Conservation (phyloP, 2,113 vertebrate species). For the Accipiter virgatus region DNA sequence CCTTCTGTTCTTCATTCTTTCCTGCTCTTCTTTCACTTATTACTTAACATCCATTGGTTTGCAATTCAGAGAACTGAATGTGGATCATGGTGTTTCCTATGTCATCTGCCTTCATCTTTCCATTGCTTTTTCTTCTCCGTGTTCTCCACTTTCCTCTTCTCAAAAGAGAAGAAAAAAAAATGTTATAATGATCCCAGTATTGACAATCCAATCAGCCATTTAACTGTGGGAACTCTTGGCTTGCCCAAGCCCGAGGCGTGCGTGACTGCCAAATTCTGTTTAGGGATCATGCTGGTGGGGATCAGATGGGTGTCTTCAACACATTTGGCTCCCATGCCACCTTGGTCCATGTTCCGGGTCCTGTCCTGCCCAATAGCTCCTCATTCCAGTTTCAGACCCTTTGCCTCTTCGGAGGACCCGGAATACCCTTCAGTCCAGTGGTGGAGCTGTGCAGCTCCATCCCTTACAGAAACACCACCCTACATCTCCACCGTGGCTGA, state of each 20-base stretch:
- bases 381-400: not conserved
- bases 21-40: not conserved
- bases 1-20: not conserved
- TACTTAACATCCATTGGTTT: not conserved
- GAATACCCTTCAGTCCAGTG: not conserved
- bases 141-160: not conserved
- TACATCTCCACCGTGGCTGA: accelerated
- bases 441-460: not conserved
- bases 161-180: not conserved
- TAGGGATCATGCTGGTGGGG: not conserved
- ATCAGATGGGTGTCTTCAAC: not conserved
- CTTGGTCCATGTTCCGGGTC: not conserved
- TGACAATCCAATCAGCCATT: not conserved
- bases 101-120: not conserved
- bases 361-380: not conserved
- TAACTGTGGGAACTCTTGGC: not conserved
- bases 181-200: not conserved
- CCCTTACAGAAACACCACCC: not conserved
- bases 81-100: not conserved
- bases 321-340: accelerated
- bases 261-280: not conserved
- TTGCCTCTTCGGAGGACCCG: not conserved
- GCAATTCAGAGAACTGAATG: not conserved
- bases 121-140: not conserved
- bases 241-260: not conserved